Base-by-base conservation (phyloP, 2,797 vertebrate species). In the Sebastes umbrosus region DNA sequence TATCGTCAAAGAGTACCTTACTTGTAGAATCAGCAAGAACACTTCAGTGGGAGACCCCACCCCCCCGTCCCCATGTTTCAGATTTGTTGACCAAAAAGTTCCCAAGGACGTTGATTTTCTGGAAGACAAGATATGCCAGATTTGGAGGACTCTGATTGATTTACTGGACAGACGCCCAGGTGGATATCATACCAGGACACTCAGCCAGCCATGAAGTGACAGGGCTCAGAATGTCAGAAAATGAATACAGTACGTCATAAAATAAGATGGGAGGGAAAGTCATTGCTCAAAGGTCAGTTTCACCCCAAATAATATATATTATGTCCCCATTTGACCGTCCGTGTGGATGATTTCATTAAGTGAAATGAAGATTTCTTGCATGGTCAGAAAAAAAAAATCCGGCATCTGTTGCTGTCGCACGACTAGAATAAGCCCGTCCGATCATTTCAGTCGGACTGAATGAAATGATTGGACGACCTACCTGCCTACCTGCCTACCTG, bases 141-240 rank as follows among this genome's bases (percentile, higher is more conserved):
- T 83, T 88, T 71, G 64, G 63, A 83, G 34, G 68, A 77, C 70
- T 78, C 16, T 79, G 89, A 91, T 75, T 93, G 90, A 92, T 93
- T 88, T 83, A 80, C 79, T 80, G 74, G 87, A 91, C 87, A 85
- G 82, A 68, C 25, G 82, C 77, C 77, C 77, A 81, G 80, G 81
- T 85, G 65, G 78, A 89, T 90, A 87, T 88, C 73, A 82, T 75
- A 73, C 77, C 65, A 77, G 75, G 70, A 84, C 59, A 68, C 64
- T 34, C 79, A 86, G 34, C 60, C 67, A 85, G 69, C 76, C 67
- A 14, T 62, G 60, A 86, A 82, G 80, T 72, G 72, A 83, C 85
- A 86, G 73, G 67, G 29, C 73, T 54, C 69, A 66, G 50, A 69
- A 75, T 70, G 34, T 54, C 74, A 69, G 54, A 73, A 62, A 73